Percentiles rank a stretch among this genome's conserved stretches.
These are phyloP conservation scores for Nomada flava DNA, from an alignment of 2,888 invertebrate genomes.

Conservation along the genomic window DNA sequence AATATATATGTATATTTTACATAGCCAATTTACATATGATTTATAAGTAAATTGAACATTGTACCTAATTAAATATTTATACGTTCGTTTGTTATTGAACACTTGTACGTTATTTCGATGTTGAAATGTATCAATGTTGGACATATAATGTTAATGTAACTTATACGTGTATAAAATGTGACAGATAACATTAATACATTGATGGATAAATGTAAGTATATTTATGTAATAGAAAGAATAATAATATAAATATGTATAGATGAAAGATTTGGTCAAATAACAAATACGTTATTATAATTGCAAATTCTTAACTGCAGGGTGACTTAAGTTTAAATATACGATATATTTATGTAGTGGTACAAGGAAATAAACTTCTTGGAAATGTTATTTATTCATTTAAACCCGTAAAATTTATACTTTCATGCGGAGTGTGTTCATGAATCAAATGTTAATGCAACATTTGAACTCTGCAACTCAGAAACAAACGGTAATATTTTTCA, in stretches of 20 bases:
- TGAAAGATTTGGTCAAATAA: slow-evolving; percentile 47
- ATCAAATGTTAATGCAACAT: too few relatives aligned
- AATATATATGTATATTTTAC: slow-evolving; percentile 30
- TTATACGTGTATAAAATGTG: slow-evolving; percentile 44
- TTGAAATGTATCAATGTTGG: slow-evolving; percentile 36
- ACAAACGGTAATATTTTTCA: too few relatives aligned
- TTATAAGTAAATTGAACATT: slow-evolving; percentile 28
- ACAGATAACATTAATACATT: slow-evolving; percentile 52
- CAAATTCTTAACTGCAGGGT: slow-evolving; percentile 50
- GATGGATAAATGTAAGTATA: slow-evolving; percentile 64
- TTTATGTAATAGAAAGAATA: slow-evolving; percentile 66
- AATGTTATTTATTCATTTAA: slow-evolving; percentile 28
- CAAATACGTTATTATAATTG: slow-evolving; percentile 50
- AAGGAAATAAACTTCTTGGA: slow-evolving; percentile 55
- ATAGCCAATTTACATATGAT: slow-evolving; percentile 25
- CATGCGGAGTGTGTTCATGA: too few relatives aligned
- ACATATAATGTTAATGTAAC: slow-evolving; percentile 40
- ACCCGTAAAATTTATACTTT: too few relatives aligned
- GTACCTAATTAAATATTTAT: slow-evolving; percentile 54
- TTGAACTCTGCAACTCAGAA: too few relatives aligned
- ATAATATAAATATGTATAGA: slow-evolving; percentile 57
- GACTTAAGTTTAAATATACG: slow-evolving; percentile 62
- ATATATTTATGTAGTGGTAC: slow-evolving; percentile 66
- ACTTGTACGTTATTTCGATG: slow-evolving; percentile 44
- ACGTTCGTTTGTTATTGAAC: slow-evolving; percentile 41